Percentiles rank a stretch among this genome's conserved stretches.
phyloP scores from a whole-genome alignment of 2,113 vertebrate species.

The Kryptolebias marmoratus region DNA sequence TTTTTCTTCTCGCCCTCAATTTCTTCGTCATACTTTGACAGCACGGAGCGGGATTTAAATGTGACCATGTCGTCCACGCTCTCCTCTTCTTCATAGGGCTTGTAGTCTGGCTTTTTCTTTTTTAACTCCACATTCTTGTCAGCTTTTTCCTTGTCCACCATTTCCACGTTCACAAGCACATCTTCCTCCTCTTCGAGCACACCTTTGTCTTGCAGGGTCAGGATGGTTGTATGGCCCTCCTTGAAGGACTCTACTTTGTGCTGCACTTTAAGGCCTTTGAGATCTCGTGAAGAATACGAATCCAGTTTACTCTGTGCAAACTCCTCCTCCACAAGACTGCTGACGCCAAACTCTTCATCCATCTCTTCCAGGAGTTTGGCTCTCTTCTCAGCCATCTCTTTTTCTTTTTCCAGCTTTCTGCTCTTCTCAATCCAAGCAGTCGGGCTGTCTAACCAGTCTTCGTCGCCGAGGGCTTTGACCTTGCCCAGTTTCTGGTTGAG shows the following conservation, averaged over 20 bases:
- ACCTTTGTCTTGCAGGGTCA: slow-evolving; percentile 92
- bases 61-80: slow-evolving; percentile 87
- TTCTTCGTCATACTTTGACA: slow-evolving; percentile 92
- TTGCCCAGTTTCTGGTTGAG: slow-evolving; percentile 91
- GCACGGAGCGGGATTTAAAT: slow-evolving; percentile 79
- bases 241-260: slow-evolving; percentile 87
- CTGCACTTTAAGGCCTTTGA: slow-evolving; percentile 92
- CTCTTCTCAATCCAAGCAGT: slow-evolving; percentile 90
- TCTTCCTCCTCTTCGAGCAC: slow-evolving; percentile 88
- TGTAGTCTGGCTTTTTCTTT: slow-evolving; percentile 90
- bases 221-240: slow-evolving; percentile 87
- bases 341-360: slow-evolving; percentile 94
- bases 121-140: slow-evolving; percentile 90
- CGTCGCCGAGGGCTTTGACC: slow-evolving; percentile 88
- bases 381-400: slow-evolving; percentile 91
- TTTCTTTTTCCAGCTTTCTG: slow-evolving; percentile 87
- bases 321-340: slow-evolving; percentile 90
- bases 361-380: slow-evolving; percentile 92
- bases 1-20: slow-evolving; percentile 90
- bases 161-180: slow-evolving; percentile 86
- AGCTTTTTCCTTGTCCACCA: slow-evolving; percentile 88
- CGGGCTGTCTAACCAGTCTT: slow-evolving; percentile 92
- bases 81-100: slow-evolving; percentile 88
- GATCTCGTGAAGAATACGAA: slow-evolving; percentile 82
- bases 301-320: slow-evolving; percentile 84